Percentiles rank a stretch among this genome's conserved stretches.
These are phyloP conservation scores for Bilobella aurantiaca DNA, from an alignment of 1,140 invertebrate genomes.

Conservation along the genomic window DNA sequence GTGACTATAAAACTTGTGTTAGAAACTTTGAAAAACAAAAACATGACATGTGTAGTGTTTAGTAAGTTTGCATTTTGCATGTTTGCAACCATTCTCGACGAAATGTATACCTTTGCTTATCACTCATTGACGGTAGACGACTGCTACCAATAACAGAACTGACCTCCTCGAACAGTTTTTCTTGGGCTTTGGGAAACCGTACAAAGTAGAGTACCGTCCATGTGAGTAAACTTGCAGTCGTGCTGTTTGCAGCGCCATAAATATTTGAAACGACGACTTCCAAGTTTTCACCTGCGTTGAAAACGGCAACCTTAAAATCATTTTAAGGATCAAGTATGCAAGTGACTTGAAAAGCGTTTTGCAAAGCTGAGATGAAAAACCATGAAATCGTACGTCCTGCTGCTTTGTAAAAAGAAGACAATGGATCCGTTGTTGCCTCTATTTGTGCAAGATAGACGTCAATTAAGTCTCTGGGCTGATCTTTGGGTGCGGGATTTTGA, in stretches of 20 bases:
- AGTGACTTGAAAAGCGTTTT: neutral
- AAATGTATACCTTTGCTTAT: constrained; percentile 44
- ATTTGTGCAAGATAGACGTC: constrained; percentile 18
- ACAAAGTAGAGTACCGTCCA: constrained; percentile 13
- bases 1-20: too few relatives aligned
- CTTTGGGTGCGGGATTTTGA: neutral
- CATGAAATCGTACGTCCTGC: constrained; percentile 11
- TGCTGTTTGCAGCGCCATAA: constrained; percentile 38
- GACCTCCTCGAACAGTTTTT: constrained; percentile 66
- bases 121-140: constrained; percentile 54
- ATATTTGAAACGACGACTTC: neutral
- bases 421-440: constrained; percentile 12
- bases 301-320: too few relatives aligned
- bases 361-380: too few relatives aligned
- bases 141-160: constrained; percentile 59
- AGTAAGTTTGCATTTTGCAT: too few relatives aligned
- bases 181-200: constrained; percentile 51
- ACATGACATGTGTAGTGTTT: too few relatives aligned
- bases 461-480: constrained; percentile 17
- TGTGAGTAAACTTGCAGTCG: constrained; percentile 39
- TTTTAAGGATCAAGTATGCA: neutral
- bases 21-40: too few relatives aligned
- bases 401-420: constrained; percentile 15
- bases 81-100: too few relatives aligned
- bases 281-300: neutral